Evolutionary conservation across 2,888 invertebrate species (phyloP).

Genomic region (Malthinus seriepunctatus): DNA sequence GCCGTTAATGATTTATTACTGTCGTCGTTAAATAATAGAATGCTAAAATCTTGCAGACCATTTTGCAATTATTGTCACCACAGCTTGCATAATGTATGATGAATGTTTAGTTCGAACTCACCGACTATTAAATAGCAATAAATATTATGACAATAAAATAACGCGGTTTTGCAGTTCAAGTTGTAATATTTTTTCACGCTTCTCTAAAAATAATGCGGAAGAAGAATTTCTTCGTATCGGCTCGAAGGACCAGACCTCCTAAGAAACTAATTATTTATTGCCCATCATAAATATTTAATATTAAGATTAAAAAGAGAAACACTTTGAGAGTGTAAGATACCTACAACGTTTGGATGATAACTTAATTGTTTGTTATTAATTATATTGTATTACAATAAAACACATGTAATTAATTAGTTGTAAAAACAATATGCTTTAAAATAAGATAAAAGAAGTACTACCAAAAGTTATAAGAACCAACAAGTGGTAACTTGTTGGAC

Average conservation of each 20-base stretch:
- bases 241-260: no score
- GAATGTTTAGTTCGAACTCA: conserved; percentile 7
- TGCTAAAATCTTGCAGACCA: conserved; percentile 11
- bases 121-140: conserved; percentile 21
- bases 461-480: not conserved
- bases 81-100: conserved; percentile 9
- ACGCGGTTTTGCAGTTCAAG: conserved; percentile 9
- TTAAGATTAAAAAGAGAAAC: no score
- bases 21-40: conserved; percentile 13
- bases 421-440: no score
- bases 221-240: no score
- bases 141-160: conserved; percentile 13
- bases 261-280: no score
- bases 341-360: no score
- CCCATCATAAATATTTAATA: no score
- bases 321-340: no score
- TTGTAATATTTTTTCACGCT: not conserved
- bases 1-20: conserved; percentile 17
- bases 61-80: conserved; percentile 21
- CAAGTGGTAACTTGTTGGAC: conserved; percentile 2
- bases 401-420: no score
- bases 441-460: no score
- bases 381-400: no score
- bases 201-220: not conserved
- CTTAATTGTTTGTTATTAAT: no score